These are phyloP conservation scores for Drosophila ercepeae DNA, from an alignment of 1,140 invertebrate species.

Conservation along the genomic window DNA sequence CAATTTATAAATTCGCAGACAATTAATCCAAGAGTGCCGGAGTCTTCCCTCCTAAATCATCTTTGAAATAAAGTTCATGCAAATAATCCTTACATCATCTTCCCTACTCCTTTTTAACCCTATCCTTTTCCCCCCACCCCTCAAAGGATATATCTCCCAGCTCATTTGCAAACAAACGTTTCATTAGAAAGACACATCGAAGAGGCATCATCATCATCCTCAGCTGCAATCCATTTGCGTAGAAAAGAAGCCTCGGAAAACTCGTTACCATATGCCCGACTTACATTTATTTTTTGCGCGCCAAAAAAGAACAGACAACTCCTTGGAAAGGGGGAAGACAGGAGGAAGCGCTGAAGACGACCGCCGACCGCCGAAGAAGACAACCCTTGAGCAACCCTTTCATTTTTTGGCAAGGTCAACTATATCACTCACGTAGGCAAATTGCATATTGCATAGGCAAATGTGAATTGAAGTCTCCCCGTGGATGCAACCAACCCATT, in stretches of 20 bases:
- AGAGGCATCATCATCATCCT: conserved; percentile 34
- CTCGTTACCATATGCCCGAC: conserved; percentile 70
- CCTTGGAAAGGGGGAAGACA: conserved; percentile 14
- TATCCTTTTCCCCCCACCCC: conserved; percentile 5
- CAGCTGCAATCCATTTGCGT: conserved; percentile 36
- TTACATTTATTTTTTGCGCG: conserved; percentile 62
- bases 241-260: conserved; percentile 60
- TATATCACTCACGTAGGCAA: conserved; percentile 10
- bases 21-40: conserved; percentile 24
- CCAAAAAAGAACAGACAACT: conserved; percentile 51
- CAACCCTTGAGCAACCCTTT: conserved; percentile 51
- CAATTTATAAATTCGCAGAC: conserved; percentile 23
- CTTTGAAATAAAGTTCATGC: conserved; percentile 35
- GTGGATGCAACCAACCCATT: conserved; percentile 62
- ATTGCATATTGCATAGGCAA: conserved; percentile 58
- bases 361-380: conserved; percentile 42
- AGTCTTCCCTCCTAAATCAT: conserved; percentile 27
- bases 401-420: conserved; percentile 63
- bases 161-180: conserved; percentile 60
- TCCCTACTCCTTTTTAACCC: conserved; percentile 1
- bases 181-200: conserved; percentile 50
- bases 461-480: conserved; percentile 22
- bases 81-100: conserved; percentile 39
- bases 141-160: conserved; percentile 12
- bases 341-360: conserved; percentile 38